Percentiles rank a stretch among this genome's conserved stretches.
Evolutionary conservation across 2,113 vertebrate species (phyloP).

Genomic region (Pyrgilauda ruficollis): DNA sequence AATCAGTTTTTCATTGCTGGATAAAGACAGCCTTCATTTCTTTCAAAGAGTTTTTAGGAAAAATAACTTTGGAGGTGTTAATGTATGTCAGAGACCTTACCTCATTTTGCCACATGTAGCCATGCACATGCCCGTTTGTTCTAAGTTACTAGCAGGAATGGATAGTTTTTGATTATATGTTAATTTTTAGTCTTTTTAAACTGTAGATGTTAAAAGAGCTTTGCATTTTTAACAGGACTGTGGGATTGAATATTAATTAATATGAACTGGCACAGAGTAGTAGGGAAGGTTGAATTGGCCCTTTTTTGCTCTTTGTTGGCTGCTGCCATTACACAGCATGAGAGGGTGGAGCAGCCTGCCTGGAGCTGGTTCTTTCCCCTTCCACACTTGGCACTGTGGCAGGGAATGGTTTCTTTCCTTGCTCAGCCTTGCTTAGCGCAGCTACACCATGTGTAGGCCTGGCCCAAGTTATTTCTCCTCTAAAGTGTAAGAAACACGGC

Average conservation of each 20-base stretch:
- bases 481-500: conserved; percentile 6
- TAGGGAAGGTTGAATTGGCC: background rate
- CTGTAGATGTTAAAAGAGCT: background rate
- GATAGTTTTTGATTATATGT: background rate
- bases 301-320: conserved; percentile 22
- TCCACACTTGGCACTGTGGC: conserved; percentile 30
- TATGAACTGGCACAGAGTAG: background rate
- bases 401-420: conserved; percentile 9
- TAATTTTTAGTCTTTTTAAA: background rate
- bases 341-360: background rate
- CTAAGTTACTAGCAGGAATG: background rate
- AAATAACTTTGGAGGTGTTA: background rate
- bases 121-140: background rate
- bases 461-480: conserved; percentile 40
- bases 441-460: background rate
- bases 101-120: background rate
- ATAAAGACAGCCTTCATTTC: background rate
- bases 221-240: background rate
- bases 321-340: conserved; percentile 15
- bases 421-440: background rate
- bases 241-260: background rate
- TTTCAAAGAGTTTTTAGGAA: background rate
- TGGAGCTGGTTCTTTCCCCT: background rate
- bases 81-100: background rate
- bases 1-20: background rate